phyloP scores from a whole-genome alignment of 2,797 vertebrate genomes.

The Hozukius guyotensis region DNA sequence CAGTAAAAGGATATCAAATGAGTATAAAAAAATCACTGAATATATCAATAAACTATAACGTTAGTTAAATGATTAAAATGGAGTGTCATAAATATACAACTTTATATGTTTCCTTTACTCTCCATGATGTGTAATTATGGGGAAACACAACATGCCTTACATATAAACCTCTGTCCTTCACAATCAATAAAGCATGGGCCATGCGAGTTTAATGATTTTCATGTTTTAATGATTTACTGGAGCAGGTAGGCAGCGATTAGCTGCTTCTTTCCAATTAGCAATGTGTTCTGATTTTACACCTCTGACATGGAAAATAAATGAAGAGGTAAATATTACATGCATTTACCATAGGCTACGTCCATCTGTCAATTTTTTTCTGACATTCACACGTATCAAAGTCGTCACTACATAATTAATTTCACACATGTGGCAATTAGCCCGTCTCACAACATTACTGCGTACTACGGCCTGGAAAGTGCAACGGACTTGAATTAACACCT shows the following conservation, averaged over 20 bases:
- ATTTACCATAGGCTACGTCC: neutral
- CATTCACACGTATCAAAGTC: neutral
- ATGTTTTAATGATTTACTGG: conserved; percentile 28
- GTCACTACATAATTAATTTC: neutral
- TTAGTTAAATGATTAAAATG: neutral
- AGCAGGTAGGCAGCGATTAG: neutral
- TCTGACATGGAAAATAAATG: neutral
- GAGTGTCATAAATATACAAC: neutral
- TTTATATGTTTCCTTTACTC: neutral
- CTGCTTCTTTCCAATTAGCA: conserved; percentile 1
- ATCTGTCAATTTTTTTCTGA: neutral
- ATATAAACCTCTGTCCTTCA: neutral
- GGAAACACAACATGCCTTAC: neutral
- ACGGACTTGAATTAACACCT: neutral
- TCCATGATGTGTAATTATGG: neutral
- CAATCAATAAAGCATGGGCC: conserved; percentile 3
- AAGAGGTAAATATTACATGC: neutral
- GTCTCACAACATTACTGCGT: neutral
- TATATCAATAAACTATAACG: neutral
- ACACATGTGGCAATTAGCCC: neutral
- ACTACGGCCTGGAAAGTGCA: neutral
- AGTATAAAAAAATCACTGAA: neutral
- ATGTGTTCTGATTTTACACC: neutral
- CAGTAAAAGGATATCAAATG: no score
- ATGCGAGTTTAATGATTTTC: conserved; percentile 24